Conservation (phyloP, 2,888 invertebrate genomes). For the Lycocerus yunnanus region DNA sequence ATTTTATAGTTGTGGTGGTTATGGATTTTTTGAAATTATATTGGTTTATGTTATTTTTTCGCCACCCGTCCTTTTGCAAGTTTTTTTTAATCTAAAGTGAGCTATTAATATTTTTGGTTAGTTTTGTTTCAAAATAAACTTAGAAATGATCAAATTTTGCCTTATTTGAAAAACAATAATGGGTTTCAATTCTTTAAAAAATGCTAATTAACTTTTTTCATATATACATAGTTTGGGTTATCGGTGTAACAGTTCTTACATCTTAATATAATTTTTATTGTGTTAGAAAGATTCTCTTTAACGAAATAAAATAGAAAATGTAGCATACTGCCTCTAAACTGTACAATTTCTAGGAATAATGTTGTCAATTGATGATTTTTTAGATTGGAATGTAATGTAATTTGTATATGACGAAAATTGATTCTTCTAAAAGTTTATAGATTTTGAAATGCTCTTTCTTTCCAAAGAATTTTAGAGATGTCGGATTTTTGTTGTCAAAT, state of each 20-base stretch:
- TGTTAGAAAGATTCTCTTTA: not conserved
- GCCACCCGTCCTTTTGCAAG: not conserved
- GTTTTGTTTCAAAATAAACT: not conserved
- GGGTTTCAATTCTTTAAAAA: not conserved
- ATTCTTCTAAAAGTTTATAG: not conserved
- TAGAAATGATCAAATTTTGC: not conserved
- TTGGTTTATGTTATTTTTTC: not conserved
- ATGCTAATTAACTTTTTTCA: not conserved
- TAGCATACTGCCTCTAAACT: slow-evolving; percentile 3
- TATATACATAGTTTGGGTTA: not conserved
- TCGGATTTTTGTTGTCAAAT: not conserved
- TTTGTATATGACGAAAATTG: not conserved
- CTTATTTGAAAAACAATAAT: not conserved
- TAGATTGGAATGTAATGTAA: not conserved
- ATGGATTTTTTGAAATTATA: slow-evolving; percentile 9
- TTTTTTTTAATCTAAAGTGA: not conserved
- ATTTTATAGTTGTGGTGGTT: slow-evolving; percentile 17
- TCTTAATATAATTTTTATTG: not conserved
- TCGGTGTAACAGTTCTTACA: not conserved
- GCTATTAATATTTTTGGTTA: not conserved
- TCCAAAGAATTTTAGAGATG: not conserved
- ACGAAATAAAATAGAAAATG: not conserved
- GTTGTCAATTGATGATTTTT: slow-evolving; percentile 22
- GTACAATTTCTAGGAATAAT: slow-evolving; percentile 9
- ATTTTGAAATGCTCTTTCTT: not conserved